Conservation (phyloP, 2,888 invertebrate species). For the Pheosia gnoma region DNA sequence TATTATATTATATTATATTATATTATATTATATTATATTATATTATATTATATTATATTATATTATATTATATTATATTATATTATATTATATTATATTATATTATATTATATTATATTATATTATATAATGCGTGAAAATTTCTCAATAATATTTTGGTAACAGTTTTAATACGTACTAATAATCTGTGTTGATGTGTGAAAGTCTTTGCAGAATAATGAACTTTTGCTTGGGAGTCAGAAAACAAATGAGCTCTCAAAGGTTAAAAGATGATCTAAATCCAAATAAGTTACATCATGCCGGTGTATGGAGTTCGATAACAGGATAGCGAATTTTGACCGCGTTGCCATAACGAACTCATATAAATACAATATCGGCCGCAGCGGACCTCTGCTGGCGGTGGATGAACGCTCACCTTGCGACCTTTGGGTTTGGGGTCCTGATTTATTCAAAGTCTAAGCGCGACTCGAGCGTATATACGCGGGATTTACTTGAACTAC, state of each 20-base stretch:
- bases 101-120: too few species aligned
- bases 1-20: too few species aligned
- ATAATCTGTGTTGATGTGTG: too few species aligned
- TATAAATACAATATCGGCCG: conserved; percentile 65
- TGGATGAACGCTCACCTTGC: conserved; percentile 48
- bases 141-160: too few species aligned
- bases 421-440: conserved; percentile 46
- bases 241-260: conserved; percentile 30
- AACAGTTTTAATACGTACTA: too few species aligned
- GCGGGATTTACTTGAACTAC: conserved; percentile 49
- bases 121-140: not conserved
- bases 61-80: too few species aligned
- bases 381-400: conserved; percentile 32
- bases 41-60: too few species aligned
- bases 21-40: too few species aligned
- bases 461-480: conserved; percentile 46
- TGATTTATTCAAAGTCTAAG: conserved; percentile 67
- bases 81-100: too few species aligned
- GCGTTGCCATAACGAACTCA: conserved; percentile 56
- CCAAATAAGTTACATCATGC: conserved; percentile 48
- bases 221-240: not conserved
- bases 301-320: conserved; percentile 47
- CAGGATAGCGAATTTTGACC: conserved; percentile 42
- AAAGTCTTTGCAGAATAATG: too few species aligned
- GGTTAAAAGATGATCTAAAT: conserved; percentile 48